Percentiles rank a stretch among this genome's conserved stretches.
Conservation (phyloP, 2,797 vertebrate species). For the Gymnothorax reevesii region DNA sequence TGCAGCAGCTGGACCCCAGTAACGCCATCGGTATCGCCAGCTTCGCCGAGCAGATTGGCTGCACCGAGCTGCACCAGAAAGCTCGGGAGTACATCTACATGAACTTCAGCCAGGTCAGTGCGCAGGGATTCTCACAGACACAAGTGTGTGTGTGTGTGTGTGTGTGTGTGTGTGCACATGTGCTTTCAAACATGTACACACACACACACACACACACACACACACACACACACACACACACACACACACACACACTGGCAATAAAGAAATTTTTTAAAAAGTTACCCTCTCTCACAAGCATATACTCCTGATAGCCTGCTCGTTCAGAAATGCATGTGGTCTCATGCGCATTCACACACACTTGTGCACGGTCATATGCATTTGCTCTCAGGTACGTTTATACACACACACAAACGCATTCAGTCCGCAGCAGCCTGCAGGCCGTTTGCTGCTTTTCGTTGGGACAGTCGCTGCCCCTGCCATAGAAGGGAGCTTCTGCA, state of each 20-base stretch:
- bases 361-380: too few relatives aligned
- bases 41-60: slow-evolving; percentile 91
- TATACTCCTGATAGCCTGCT: too few relatives aligned
- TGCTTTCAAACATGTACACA: background rate
- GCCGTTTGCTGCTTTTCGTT: background rate
- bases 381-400: too few relatives aligned
- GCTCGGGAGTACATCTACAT: slow-evolving; percentile 93
- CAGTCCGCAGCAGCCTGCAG: background rate
- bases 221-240: too few relatives aligned
- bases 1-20: slow-evolving; percentile 91
- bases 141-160: background rate
- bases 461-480: background rate
- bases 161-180: background rate
- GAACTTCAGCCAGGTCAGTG: slow-evolving; percentile 87
- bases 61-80: slow-evolving; percentile 87
- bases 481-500: background rate
- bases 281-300: too few relatives aligned
- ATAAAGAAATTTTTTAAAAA: too few relatives aligned
- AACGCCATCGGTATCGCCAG: slow-evolving; percentile 95
- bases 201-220: too few relatives aligned
- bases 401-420: background rate
- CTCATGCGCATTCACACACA: too few relatives aligned
- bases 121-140: background rate
- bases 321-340: too few relatives aligned
- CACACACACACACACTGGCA: too few relatives aligned